A percentile compares a stretch with the other conserved stretches of the same genome.
These are phyloP conservation scores for Panzeria rudis DNA, from an alignment of 2,888 invertebrate genomes.

Conservation along the genomic window DNA sequence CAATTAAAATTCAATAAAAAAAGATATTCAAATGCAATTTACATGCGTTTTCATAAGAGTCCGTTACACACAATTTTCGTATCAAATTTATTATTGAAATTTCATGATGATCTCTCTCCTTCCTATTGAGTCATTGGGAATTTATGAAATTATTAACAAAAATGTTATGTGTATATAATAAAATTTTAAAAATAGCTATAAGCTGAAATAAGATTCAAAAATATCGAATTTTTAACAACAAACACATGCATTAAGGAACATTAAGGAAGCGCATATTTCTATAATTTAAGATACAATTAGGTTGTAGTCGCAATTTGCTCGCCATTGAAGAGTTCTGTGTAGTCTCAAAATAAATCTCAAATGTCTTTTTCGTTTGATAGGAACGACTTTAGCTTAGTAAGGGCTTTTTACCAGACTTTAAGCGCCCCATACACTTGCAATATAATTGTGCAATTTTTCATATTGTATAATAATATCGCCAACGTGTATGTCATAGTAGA, in stretches of 20 bases:
- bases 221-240: not conserved
- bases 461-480: no score
- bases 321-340: no score
- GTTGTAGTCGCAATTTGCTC: no score
- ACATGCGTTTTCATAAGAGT: not conserved
- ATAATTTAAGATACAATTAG: no score
- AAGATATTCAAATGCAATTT: constrained; percentile 1
- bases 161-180: no score
- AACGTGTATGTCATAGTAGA: no score
- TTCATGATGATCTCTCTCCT: not conserved
- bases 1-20: constrained; percentile 13
- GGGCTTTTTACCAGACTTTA: no score
- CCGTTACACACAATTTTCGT: constrained; percentile 9
- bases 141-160: constrained; percentile 16
- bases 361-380: no score
- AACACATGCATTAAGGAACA: not conserved
- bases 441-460: no score
- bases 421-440: no score
- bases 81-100: constrained; percentile 16
- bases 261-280: not conserved
- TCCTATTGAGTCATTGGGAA: constrained; percentile 47
- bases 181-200: not conserved
- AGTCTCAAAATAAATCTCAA: no score
- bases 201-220: not conserved
- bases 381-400: no score